Evolutionary conservation across 2,113 vertebrate genomes (phyloP), one percentile per base, ranked within the genome.

Genomic region (Gopherus flavomarginatus): DNA sequence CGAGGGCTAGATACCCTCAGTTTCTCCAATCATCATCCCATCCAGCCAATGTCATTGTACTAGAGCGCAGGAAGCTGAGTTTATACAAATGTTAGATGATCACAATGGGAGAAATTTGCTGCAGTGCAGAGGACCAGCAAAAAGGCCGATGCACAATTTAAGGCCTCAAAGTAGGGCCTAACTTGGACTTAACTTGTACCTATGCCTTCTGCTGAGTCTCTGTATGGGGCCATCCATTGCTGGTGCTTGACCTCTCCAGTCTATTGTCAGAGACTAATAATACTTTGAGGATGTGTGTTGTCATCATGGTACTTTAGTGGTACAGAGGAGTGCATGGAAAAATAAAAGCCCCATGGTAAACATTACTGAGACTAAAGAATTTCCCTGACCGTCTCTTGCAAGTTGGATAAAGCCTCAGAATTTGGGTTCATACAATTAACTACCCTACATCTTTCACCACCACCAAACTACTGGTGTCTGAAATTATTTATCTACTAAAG

Each of bases 401-500:
- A 87, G 10, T 72, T n/a, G n/a, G 35, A 72, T 81, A 84, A 21
- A 78, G 49, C 52, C 2, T 0, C 38, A 89, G 57, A 81, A 84
- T 82, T 79, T 69, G 54, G 77, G 75, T 57, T 16, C 31, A 80
- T 47, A 2, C 42, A 3, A 13, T 78, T 3, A 93, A 81, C 87
- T 81, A 50, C 83, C 81, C 16, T 79, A 5, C 44, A 22, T 57
- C 78, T 29, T 31, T 95, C 89, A 75, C 69, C 92, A 88, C 52
- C 8, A n/a, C 81, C 17, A 79, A 38, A 1, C 82, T 94, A 78
- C 4, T 85, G 49, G 29, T 3, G 26, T 81, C 27, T 53, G 56
- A 17, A 89, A 57, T 80, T 93, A 81, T 81, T 95, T 92, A 82
- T 95, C 95, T 93, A 84, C 89, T 88, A 47, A 90, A 92, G 93